These are phyloP conservation scores for Hydropotes inermis DNA, from an alignment of 2,113 vertebrate species.

Conservation along the genomic window DNA sequence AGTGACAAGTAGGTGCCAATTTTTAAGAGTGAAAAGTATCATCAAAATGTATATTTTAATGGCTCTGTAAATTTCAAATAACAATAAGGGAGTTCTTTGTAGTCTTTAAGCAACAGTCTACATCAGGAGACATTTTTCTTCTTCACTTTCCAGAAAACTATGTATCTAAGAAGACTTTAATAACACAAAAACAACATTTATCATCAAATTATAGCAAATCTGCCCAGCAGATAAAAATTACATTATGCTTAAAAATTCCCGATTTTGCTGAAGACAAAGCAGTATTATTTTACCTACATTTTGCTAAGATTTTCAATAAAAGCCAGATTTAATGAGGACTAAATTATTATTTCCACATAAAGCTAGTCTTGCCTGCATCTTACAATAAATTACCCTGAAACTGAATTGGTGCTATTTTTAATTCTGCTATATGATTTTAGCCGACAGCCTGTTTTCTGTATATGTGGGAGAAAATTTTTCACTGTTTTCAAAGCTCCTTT, in stretches of 20 bases:
- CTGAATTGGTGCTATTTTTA: not conserved
- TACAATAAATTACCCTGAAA: not conserved
- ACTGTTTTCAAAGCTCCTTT: conserved; percentile 23
- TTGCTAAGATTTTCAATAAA: not conserved
- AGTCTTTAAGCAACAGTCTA: not conserved
- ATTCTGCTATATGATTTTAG: not conserved
- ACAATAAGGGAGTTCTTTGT: not conserved
- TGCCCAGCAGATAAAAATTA: not conserved
- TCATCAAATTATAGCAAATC: not conserved
- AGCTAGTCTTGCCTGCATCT: not conserved
- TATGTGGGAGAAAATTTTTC: not conserved
- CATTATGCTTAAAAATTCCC: not conserved
- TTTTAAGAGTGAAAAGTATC: not conserved
- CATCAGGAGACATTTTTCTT: not conserved
- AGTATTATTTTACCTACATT: not conserved
- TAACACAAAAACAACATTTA: not conserved
- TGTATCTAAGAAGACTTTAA: not conserved
- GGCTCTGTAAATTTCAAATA: not conserved
- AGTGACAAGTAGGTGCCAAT: not conserved
- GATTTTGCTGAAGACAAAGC: not conserved
- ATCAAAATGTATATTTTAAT: not conserved
- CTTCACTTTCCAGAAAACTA: not conserved
- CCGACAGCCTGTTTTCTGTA: not conserved
- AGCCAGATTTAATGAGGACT: not conserved
- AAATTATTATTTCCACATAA: not conserved